Percentiles rank a stretch among this genome's conserved stretches.
Evolutionary conservation across 1,140 invertebrate species (phyloP).

Genomic region (Macrobrachium nipponense): DNA sequence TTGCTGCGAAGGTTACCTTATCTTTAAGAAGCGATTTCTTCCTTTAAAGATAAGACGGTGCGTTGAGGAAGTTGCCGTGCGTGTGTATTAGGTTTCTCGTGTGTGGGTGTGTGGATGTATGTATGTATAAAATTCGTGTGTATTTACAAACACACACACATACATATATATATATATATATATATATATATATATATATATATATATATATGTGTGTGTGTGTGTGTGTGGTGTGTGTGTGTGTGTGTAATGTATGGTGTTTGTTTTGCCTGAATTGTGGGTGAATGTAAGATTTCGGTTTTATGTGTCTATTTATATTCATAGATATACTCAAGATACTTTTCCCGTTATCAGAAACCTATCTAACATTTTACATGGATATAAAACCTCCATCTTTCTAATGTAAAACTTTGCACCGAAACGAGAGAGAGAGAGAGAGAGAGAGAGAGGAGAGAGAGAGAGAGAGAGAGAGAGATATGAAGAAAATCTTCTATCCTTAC

Average conservation of each 20-base stretch:
- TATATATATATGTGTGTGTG: constrained; percentile 24
- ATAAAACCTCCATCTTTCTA: constrained; percentile 21
- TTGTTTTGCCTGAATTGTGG: constrained; percentile 19
- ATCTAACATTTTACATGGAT: constrained; percentile 23
- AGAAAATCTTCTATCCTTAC: constrained; percentile 36
- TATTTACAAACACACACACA: not conserved
- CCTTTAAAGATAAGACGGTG: too few relatives aligned
- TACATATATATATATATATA: not conserved
- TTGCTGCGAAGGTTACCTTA: not conserved
- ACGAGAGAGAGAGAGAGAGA: constrained; percentile 40
- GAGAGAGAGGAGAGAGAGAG: constrained; percentile 45
- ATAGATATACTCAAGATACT: constrained; percentile 14
- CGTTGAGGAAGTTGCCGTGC: not conserved
- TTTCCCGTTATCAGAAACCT: not conserved
- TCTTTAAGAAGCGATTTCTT: too few relatives aligned
- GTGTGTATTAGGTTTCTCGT: not conserved
- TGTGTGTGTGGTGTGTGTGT: constrained; percentile 29
- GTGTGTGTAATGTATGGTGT: constrained; percentile 35
- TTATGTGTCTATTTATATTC: constrained; percentile 30
- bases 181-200: not conserved
- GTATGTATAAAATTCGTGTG: not conserved
- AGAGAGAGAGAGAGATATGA: constrained; percentile 59
- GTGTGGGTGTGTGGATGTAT: not conserved
- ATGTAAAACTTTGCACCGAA: constrained; percentile 1
- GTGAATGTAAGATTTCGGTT: not conserved